Evolutionary conservation across 2,113 vertebrate genomes (phyloP), one percentile per base, ranked within the genome.

Genomic region (Electrona antarctica): DNA sequence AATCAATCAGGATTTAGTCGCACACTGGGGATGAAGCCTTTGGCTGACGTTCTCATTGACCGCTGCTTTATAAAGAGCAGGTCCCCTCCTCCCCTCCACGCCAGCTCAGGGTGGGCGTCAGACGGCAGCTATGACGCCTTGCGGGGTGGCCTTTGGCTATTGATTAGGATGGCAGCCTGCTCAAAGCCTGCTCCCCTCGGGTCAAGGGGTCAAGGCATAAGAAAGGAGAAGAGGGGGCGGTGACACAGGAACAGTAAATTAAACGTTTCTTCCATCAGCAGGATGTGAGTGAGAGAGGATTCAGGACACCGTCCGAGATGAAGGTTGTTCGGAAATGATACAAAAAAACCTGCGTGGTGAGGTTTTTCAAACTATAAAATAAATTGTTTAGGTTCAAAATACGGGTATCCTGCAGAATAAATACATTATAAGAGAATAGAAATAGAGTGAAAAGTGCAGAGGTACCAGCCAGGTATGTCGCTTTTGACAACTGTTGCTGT

Each of bases 201-300:
- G 90, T 90, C 89, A 85, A 8, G 60, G 82, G 90, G 91, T 90
- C 85, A 82, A 62, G 55, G 41, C 11, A 84, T 72, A 81, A 80
- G 49, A 88, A 85, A 68, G 41, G 46, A 50, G 50, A 13, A 46
- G 11, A 83, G 68, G 57, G 8, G 62, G 52, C 64, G 66, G 71
- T 57, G 66, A 63, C 12, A 15, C 5, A 13, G 59, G 60, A 71
- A 73, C 65, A 87, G 84, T 85, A 85, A 85, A 92, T 92, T 80
- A 88, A 90, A 87, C 69, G 67, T 73, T 62, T 77, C 75, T 85
- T 78, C 33, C 50, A 67, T 73, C 74, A 61, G 33, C 49, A 1
- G 48, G 46, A 15, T n/a, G 68, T 46, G 41, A 60, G 41, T 52
- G 59, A 65, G 64, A 63, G 41, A 57, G n/a, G 11, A 49, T 52